phyloP scores from a whole-genome alignment of 2,888 invertebrate species.

The Coelopa pilipes region DNA sequence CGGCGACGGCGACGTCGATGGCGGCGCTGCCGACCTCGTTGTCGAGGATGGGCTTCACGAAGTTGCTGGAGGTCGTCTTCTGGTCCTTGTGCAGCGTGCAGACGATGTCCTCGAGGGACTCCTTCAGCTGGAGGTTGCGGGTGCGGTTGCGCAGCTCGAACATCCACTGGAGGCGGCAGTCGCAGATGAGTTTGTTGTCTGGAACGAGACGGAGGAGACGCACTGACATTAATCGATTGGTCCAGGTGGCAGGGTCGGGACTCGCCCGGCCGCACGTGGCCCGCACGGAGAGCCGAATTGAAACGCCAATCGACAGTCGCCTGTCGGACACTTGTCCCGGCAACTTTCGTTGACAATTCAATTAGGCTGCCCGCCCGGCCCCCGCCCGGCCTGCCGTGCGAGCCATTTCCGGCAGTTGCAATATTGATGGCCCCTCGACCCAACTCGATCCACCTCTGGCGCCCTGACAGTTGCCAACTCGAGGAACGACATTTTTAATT shows the following conservation, averaged over 20 bases:
- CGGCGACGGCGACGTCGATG: background rate
- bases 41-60: conserved; percentile 31
- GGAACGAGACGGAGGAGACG: conserved; percentile 59
- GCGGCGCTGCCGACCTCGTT: conserved; percentile 19
- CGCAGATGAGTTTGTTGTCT: conserved; percentile 87
- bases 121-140: conserved; percentile 75
- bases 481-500: no score
- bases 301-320: conserved; percentile 52
- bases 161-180: conserved; percentile 85
- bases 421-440: conserved; percentile 16
- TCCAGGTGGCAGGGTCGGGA: background rate
- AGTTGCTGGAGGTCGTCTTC: conserved; percentile 38
- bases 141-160: conserved; percentile 76
- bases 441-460: no score
- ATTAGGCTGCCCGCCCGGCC: conserved; percentile 4
- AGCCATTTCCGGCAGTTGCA: conserved; percentile 13
- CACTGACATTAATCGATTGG: conserved; percentile 36
- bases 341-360: conserved; percentile 21
- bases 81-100: conserved; percentile 72
- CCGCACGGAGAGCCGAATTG: background rate
- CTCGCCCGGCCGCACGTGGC: background rate
- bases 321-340: background rate
- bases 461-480: no score
- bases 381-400: background rate
- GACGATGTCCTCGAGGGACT: conserved; percentile 76